Base-by-base conservation (phyloP, 92 coral and sea anemone species). In the Siderastrea siderea region DNA sequence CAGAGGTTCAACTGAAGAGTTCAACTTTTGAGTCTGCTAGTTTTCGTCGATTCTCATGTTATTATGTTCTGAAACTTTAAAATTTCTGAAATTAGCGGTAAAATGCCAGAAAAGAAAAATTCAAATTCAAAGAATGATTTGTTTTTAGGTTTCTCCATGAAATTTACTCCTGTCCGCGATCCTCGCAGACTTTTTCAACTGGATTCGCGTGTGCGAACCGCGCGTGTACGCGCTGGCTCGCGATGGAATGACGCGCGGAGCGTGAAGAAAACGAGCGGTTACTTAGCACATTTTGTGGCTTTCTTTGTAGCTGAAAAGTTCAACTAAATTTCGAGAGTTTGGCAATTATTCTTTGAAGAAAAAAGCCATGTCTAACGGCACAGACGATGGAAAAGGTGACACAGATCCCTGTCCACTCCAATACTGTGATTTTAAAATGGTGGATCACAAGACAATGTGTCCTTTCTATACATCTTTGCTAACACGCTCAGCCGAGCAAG, bases 391-490 rank as follows among this genome's bases (percentile, higher is more conserved):
- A 68, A 98, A 98, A 73, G 77, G 94, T 75, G 99, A 98, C 46
- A 92, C 94, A 79, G 99, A 98, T 79, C 95, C 96, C 54, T 98
- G 98, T 73, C 99, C 99, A 65, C 93, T 98, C 44, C 98, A 95
- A 17, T 98, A 96, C 85, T 90, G 86, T 80, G 99, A 98, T 81
- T 98, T 98, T 65, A 93, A 91, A 58, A 75, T 90, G 75, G 96
- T 98, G 59, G 99, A 98, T 76, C 98, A 96, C 94, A 92, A 84
- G 76, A 91, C 86, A 68, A 90, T 98, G 95, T 98, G 99, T 68
- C 99, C 99, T 75, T 94, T 96, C 71, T 98, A 92, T 85, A 91
- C 95, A 10, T 91, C 98, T 57, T 86, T 96, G 79, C 76, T 98
- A 79, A 94, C 94, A 58, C 91, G 96, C 74, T 77, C 91, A 16